phyloP scores from a whole-genome alignment of 1,140 invertebrate genomes.

The Octopus bimaculoides region DNA sequence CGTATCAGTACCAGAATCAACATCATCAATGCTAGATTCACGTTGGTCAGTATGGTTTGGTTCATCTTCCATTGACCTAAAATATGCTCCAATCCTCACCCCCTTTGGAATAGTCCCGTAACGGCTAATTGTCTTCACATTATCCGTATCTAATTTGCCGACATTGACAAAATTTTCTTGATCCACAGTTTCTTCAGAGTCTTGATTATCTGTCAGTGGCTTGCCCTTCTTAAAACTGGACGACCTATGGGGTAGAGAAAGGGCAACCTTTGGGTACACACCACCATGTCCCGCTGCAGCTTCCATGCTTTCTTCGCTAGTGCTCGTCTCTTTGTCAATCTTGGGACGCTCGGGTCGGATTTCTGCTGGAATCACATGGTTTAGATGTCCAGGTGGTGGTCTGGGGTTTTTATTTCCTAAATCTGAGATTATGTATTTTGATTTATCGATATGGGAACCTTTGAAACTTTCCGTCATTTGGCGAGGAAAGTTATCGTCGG shows the following conservation, averaged over 20 bases:
- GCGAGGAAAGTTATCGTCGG: conserved; percentile 36
- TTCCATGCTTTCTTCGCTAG: conserved; percentile 28
- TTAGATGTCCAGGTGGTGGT: conserved; percentile 27
- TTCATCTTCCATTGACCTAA: conserved; percentile 74
- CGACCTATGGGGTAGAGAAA: conserved; percentile 42
- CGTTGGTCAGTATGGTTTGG: conserved; percentile 28
- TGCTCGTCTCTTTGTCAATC: conserved; percentile 33
- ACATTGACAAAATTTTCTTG: conserved; percentile 32
- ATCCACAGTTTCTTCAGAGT: conserved; percentile 17
- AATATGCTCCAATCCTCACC: conserved; percentile 89
- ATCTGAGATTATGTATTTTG: conserved; percentile 48
- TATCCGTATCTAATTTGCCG: conserved; percentile 84
- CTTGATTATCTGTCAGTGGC: conserved; percentile 20
- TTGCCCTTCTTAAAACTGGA: conserved; percentile 33
- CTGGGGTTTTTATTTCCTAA: conserved; percentile 28
- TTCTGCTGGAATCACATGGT: conserved; percentile 8
- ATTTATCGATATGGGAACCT: conserved; percentile 46
- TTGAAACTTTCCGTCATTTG: conserved; percentile 45
- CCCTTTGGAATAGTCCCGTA: conserved; percentile 94
- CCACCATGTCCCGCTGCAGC: conserved; percentile 24
- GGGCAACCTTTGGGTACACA: conserved; percentile 45
- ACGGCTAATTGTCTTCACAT: conserved; percentile 94
- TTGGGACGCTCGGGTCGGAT: conserved; percentile 7
- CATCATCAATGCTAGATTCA: conserved; percentile 37
- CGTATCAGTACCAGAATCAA: conserved; percentile 47